These are phyloP conservation scores for Leptatherina wallacei DNA, from an alignment of 2,797 vertebrate species.

Conservation along the genomic window DNA sequence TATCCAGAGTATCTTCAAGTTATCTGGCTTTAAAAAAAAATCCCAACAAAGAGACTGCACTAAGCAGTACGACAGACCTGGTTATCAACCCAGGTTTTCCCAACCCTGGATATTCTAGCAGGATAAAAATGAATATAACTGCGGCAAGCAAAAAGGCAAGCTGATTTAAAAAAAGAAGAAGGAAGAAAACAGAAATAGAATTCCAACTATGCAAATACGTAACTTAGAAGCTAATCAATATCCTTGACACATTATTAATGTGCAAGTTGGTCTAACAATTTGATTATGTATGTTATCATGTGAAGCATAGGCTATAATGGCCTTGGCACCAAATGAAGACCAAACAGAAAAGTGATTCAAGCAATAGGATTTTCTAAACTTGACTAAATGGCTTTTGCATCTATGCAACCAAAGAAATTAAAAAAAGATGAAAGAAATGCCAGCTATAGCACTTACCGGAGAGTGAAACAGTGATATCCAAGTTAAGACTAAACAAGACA, in stretches of 20 bases:
- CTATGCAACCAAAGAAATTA: neutral
- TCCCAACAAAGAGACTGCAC: neutral
- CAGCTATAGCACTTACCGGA: neutral
- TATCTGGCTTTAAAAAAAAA: neutral
- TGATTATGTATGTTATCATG: no score
- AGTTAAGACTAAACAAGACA: neutral
- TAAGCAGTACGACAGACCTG: neutral
- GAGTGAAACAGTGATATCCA: no score
- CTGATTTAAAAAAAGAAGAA: no score
- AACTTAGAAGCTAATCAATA: neutral
- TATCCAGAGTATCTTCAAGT: neutral
- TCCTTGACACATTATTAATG: neutral
- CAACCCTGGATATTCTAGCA: neutral
- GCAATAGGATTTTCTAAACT: no score
- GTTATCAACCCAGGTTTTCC: neutral
- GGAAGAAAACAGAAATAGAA: neutral
- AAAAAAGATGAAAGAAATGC: neutral
- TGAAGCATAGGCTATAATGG: no score
- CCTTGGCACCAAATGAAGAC: neutral
- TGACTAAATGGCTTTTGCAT: no score
- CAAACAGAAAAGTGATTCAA: no score
- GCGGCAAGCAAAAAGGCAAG: neutral
- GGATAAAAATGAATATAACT: neutral
- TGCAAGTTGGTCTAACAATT: no score
- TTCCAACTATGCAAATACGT: neutral